phyloP scores from a whole-genome alignment of 2,888 invertebrate species.

The Mechanitis mazaeus region DNA sequence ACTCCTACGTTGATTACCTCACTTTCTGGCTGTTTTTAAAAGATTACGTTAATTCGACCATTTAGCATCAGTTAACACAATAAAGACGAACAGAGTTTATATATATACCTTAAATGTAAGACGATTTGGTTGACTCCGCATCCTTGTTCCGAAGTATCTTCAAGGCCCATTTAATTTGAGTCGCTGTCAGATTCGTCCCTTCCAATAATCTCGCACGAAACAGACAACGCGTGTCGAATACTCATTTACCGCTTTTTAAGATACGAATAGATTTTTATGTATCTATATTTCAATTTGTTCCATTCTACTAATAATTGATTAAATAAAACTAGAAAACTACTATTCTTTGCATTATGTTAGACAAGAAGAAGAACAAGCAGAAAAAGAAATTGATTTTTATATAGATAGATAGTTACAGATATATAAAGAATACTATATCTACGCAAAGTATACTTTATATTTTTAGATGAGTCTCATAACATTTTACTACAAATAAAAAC shows the following conservation, averaged over 20 bases:
- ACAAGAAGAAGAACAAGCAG: too few species aligned
- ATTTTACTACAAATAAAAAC: too few species aligned
- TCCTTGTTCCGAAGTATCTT: not conserved
- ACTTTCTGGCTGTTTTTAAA: not conserved
- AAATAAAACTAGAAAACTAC: too few species aligned
- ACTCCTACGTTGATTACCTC: not conserved
- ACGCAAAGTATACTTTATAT: too few species aligned
- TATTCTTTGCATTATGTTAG: too few species aligned
- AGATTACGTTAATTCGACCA: not conserved
- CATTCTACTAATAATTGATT: too few species aligned
- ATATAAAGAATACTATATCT: too few species aligned
- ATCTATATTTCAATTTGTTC: too few species aligned
- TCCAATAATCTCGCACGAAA: not conserved
- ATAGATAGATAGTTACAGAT: too few species aligned
- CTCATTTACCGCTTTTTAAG: not conserved
- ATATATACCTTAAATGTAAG: not conserved
- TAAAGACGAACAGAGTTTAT: not conserved
- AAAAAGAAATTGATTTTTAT: too few species aligned
- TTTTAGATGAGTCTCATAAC: too few species aligned
- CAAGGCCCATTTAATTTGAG: constrained; percentile 4
- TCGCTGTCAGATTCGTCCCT: not conserved
- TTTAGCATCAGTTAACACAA: not conserved
- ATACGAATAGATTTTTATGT: not conserved
- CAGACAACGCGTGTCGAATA: not conserved
- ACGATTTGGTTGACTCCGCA: not conserved